Percentiles rank a stretch among this genome's conserved stretches.
Conservation (phyloP, 2,888 invertebrate species). For the Drosophila paranaensis region DNA sequence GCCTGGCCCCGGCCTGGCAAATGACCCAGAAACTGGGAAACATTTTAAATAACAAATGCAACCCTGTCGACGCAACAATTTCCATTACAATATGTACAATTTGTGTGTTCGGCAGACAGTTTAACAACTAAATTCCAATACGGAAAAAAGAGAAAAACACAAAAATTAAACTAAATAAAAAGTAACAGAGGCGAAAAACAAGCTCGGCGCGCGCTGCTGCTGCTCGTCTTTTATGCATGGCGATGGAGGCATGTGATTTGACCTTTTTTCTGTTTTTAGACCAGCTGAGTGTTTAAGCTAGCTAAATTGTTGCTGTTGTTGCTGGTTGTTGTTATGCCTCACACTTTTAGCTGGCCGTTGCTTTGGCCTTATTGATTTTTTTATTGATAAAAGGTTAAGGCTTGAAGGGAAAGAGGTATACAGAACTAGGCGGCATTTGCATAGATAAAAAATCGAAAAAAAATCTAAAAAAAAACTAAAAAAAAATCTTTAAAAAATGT, state of each 20-base stretch:
- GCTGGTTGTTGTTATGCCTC: conserved; percentile 14
- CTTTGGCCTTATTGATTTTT: conserved; percentile 62
- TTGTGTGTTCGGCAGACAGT: conserved; percentile 41
- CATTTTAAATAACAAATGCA: conserved; percentile 48
- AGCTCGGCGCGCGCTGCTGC: conserved; percentile 20
- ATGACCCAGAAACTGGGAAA: conserved; percentile 41
- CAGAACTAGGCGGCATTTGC: neutral
- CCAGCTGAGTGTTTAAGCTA: conserved; percentile 30
- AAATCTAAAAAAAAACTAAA: too few species aligned
- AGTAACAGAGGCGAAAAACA: conserved; percentile 15
- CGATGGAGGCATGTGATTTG: conserved; percentile 3
- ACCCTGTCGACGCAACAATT: conserved; percentile 58
- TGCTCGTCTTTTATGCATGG: conserved; percentile 16
- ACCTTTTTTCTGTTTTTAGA: conserved; percentile 31
- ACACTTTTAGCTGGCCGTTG: conserved; percentile 63
- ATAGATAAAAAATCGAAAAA: too few species aligned
- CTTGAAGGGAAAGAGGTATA: neutral
- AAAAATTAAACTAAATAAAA: conserved; percentile 19
- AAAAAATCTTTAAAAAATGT: too few species aligned
- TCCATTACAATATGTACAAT: conserved; percentile 63
- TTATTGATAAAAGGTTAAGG: conserved; percentile 28
- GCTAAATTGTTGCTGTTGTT: conserved; percentile 21
- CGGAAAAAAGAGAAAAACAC: too few species aligned
- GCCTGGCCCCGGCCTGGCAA: conserved; percentile 20
- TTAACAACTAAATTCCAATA: conserved; percentile 51